Conservation (phyloP, 2,113 vertebrate species). For the Cyphomyrus plagiostoma region DNA sequence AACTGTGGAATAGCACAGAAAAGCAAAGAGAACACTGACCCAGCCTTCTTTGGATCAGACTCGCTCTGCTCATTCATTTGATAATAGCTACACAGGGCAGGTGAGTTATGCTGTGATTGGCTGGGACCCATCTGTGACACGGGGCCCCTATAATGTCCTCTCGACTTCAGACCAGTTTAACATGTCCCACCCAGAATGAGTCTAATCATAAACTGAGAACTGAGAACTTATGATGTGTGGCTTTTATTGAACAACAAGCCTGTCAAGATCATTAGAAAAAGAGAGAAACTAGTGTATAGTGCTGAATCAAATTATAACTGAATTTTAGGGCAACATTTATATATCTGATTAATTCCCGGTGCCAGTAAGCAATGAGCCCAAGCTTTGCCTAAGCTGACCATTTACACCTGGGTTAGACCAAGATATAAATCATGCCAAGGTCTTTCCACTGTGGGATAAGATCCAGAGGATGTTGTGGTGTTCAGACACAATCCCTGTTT, state of each 20-base stretch:
- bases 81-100: constrained; percentile 25
- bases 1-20: neutral
- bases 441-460: neutral
- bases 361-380: neutral
- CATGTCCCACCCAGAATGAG: neutral
- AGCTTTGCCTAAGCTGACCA: neutral
- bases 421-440: neutral
- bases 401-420: neutral
- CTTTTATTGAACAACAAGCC: neutral
- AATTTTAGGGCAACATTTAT: neutral
- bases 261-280: neutral
- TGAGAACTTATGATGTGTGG: neutral
- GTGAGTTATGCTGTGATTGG: constrained; percentile 16
- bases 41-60: constrained; percentile 26
- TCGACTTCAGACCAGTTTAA: constrained; percentile 20
- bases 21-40: constrained; percentile 22
- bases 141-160: constrained; percentile 25
- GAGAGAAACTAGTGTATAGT: neutral
- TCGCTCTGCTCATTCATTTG: constrained; percentile 30
- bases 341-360: neutral
- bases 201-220: neutral
- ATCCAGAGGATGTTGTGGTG: neutral
- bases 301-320: neutral
- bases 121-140: constrained; percentile 6
- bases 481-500: neutral